phyloP scores from a whole-genome alignment of 2,113 vertebrate species.

The Ptychochromis oligacanthus region DNA sequence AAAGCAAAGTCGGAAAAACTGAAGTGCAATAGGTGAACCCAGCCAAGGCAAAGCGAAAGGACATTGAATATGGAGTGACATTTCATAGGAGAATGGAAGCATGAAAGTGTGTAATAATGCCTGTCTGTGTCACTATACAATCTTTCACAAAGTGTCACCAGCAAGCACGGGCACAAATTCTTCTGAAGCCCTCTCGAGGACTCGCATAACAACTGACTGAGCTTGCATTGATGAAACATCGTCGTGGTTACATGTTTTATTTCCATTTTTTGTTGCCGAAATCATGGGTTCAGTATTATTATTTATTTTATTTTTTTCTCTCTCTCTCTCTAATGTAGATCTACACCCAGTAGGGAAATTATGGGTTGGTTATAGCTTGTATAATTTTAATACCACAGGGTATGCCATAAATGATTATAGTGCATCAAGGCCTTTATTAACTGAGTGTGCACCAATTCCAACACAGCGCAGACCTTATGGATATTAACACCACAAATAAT shows the following conservation, averaged over 20 bases:
- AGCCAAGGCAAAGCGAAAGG: constrained; percentile 28
- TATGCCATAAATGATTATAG: not conserved
- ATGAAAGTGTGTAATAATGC: constrained; percentile 64
- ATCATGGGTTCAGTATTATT: not conserved
- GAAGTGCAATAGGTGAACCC: not conserved
- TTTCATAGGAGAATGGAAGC: constrained; percentile 54
- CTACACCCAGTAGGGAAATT: not conserved
- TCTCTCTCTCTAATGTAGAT: not conserved
- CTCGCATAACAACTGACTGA: not conserved
- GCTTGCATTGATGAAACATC: not conserved
- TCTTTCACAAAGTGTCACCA: constrained; percentile 36
- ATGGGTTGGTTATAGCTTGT: not conserved
- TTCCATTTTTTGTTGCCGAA: not conserved
- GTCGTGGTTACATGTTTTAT: not conserved
- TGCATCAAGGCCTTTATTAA: not conserved
- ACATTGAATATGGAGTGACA: constrained; percentile 57
- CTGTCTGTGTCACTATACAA: constrained; percentile 41
- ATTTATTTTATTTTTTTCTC: too few relatives aligned
- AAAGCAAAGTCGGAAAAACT: constrained; percentile 12
- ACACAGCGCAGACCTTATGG: not conserved
- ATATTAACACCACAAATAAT: not conserved
- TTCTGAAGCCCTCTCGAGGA: constrained; percentile 3
- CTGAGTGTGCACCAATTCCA: not conserved
- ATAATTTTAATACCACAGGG: not conserved
- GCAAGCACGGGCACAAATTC: not conserved